Base-by-base conservation (phyloP, 2,888 invertebrate genomes). In the Anticlea derivata region DNA sequence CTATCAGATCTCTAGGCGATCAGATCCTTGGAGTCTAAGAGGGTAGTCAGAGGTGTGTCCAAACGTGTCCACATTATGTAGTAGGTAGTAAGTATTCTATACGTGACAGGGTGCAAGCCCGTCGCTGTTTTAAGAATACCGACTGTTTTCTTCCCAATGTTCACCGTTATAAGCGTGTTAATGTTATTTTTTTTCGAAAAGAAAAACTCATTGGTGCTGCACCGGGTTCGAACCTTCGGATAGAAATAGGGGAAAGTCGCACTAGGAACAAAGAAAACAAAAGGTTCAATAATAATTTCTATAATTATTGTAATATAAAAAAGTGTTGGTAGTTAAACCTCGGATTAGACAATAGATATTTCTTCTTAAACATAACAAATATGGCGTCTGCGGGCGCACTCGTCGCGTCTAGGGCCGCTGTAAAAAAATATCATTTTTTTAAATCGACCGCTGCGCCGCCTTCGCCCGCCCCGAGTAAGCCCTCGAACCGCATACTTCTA, bases 301-400 rank as follows among this genome's bases (percentile, higher is more conserved):
- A 91, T 91, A 91, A 91, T 91, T 91, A 91, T 91, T 87, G 89
- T 91, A 90, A 90, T 91, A 91, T 91, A 91, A 91, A 91, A 91
- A 91, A 91, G 91, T 91, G 89, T 90, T 81, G 88, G 84, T 89
- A 86, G 83, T 88, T 87, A 86, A 88, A 90, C 90, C 85, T 85
- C 86, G 90, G 89, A 90, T 90, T 90, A 90, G 90, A 89, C 86
- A 90, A 87, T 90, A 89, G 88, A 89, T 90, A 89, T 86, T 87
- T 89, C 86, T 78, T 88, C 89, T 90, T 90, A 89, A 90, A 90
- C 89, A 84, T 89, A 90, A 90, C 89, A 89, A 87, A 88, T 83
- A 87, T 74, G 84, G 66, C 33, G n/a, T 40, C 40, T 64, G 60
- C 60, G 62, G 51, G 63, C 60, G n/a, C 23, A 34, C 37, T n/a